These are phyloP conservation scores for Hycleus phaleratus DNA, from an alignment of 1,140 invertebrate genomes.

Conservation along the genomic window DNA sequence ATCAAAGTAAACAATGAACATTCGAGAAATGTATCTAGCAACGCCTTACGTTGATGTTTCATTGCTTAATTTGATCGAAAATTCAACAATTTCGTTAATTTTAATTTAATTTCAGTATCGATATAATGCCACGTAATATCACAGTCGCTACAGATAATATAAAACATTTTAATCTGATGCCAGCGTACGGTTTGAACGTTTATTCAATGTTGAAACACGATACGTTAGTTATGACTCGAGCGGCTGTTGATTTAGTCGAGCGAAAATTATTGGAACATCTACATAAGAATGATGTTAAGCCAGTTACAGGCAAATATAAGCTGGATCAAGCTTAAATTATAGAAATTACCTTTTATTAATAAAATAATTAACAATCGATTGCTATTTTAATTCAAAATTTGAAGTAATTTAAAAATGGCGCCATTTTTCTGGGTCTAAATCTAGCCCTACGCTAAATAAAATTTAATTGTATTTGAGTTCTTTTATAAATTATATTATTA, in stretches of 20 bases:
- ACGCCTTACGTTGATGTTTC: no score
- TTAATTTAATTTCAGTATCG: conserved; percentile 54
- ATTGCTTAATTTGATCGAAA: no score
- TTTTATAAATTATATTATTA: no score
- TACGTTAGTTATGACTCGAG: conserved; percentile 81
- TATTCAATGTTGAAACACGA: conserved; percentile 95
- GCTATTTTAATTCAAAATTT: no score
- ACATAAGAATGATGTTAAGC: conserved; percentile 52
- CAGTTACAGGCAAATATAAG: conserved; percentile 45
- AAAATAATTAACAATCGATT: no score
- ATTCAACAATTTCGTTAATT: no score
- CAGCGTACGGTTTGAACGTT: conserved; percentile 81
- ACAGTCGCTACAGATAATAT: conserved; percentile 67
- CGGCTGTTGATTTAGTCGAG: conserved; percentile 80
- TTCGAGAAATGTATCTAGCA: not conserved
- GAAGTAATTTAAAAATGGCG: no score
- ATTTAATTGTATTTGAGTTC: no score
- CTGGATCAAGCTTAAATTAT: conserved; percentile 39
- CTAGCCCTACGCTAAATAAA: no score
- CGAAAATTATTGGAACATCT: conserved; percentile 74
- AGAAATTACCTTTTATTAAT: no score
- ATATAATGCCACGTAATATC: conserved; percentile 83
- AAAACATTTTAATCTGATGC: conserved; percentile 88
- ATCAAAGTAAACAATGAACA: conserved; percentile 1
- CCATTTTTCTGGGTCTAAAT: no score